Percentiles rank a stretch among this genome's conserved stretches.
Conservation (phyloP, 2,113 vertebrate species). For the Harpagus bidentatus region DNA sequence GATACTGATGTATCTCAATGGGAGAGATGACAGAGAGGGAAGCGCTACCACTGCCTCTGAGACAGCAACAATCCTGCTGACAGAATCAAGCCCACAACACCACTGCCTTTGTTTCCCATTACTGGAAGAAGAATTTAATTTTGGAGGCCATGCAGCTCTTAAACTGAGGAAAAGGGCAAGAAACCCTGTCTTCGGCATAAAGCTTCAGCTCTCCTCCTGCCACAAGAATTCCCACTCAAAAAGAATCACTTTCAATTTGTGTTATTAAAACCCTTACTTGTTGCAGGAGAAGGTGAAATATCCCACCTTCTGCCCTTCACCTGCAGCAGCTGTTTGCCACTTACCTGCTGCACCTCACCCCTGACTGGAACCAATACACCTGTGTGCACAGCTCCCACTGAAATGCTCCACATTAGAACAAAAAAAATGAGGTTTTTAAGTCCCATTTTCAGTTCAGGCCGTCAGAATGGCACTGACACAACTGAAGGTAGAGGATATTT, state of each 20-base stretch:
- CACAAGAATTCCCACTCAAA: not conserved
- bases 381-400: not conserved
- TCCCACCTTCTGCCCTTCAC: not conserved
- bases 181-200: too few relatives aligned
- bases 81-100: not conserved
- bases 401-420: not conserved
- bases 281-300: too few relatives aligned
- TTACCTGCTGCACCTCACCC: not conserved
- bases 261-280: not conserved
- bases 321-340: not conserved
- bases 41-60: not conserved
- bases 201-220: not conserved
- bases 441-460: not conserved
- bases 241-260: not conserved
- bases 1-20: rapidly evolving
- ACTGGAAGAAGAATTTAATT: not conserved
- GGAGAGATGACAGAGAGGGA: not conserved
- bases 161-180: not conserved
- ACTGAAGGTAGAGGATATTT: not conserved
- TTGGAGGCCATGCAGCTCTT: not conserved
- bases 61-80: not conserved
- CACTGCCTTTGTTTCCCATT: not conserved
- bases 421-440: not conserved
- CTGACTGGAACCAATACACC: not conserved
- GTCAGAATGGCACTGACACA: not conserved